phyloP scores from a whole-genome alignment of 2,888 invertebrate species.

The Diarsia mendica region DNA sequence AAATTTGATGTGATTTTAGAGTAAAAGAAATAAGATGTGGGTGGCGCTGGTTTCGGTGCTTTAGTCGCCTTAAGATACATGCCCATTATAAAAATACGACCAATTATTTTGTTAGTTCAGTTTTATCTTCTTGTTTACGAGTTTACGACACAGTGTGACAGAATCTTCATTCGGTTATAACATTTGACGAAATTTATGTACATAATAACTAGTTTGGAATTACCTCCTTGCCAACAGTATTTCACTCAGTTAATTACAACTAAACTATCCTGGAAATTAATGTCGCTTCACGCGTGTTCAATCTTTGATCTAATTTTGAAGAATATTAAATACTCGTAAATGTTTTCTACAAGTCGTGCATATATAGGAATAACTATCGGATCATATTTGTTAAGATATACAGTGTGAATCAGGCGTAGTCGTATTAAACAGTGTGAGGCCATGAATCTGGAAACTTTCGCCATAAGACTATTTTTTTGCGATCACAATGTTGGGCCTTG shows the following conservation, averaged over 20 bases:
- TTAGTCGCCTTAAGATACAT: background rate
- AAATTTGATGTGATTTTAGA: no score
- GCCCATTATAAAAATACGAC: background rate
- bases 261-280: slow-evolving; percentile 16
- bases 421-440: background rate
- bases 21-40: no score
- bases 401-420: background rate
- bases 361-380: background rate
- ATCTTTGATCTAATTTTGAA: slow-evolving; percentile 7
- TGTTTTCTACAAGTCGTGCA: background rate
- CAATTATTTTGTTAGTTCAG: background rate
- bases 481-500: background rate
- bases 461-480: background rate
- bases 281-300: background rate
- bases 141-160: background rate
- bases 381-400: background rate
- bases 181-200: background rate
- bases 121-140: background rate
- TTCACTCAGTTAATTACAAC: background rate
- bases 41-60: no score
- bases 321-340: slow-evolving; percentile 2
- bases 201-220: background rate
- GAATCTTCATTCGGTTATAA: background rate
- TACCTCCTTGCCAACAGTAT: slow-evolving; percentile 6
- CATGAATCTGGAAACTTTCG: background rate